Conservation (phyloP, 2,113 vertebrate species). For the Otis tarda region DNA sequence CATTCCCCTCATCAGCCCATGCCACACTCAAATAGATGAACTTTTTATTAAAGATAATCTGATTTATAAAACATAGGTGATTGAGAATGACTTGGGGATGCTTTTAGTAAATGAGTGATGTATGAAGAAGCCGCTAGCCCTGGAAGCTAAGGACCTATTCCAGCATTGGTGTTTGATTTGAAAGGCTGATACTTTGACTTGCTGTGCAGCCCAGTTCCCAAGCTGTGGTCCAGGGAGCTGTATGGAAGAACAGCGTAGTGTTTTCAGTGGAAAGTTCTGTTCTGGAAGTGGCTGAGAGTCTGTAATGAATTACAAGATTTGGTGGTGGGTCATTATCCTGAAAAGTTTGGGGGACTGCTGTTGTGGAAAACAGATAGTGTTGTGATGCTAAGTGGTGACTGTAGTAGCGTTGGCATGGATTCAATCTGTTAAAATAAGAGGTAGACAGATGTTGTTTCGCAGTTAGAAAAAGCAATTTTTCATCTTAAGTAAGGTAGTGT, state of each 20-base stretch:
- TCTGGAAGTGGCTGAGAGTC: not conserved
- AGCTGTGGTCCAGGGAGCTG: accelerated
- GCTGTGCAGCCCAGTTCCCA: not conserved
- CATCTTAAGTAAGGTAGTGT: not conserved
- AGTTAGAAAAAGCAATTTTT: not conserved
- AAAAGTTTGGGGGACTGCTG: not conserved
- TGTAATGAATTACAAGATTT: not conserved
- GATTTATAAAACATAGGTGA: not conserved
- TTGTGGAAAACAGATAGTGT: not conserved
- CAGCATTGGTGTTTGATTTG: not conserved
- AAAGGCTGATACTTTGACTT: not conserved
- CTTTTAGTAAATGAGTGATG: not conserved
- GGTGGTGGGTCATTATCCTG: not conserved
- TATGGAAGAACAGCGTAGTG: not conserved
- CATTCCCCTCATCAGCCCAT: not conserved
- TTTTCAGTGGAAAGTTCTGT: not conserved
- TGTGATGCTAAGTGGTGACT: not conserved
- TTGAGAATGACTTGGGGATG: not conserved
- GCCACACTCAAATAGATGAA: not conserved
- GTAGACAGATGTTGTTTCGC: not conserved
- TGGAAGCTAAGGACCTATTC: not conserved
- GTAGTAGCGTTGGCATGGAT: not conserved
- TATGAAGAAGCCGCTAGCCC: not conserved
- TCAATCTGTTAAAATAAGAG: not conserved
- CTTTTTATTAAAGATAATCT: not conserved